Base-by-base conservation (phyloP, 2,888 invertebrate species). In the Steinernema carpocapsae region DNA sequence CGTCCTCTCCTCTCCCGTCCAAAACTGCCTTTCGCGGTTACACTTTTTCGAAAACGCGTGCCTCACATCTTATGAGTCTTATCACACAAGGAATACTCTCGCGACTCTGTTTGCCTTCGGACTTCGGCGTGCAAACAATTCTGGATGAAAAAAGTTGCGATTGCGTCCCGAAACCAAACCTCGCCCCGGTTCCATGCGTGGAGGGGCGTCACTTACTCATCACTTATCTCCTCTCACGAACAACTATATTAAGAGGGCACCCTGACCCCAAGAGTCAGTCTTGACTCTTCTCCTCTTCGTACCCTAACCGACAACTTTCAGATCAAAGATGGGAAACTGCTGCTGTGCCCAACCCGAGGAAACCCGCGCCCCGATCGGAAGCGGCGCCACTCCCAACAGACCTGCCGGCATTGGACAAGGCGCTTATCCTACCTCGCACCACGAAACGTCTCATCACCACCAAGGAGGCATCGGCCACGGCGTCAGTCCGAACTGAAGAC, bases 21-120 rank as follows among this genome's bases (percentile, higher is more conserved):
- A 43, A 37, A 37, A 3, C 10, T 10, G 37, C 10, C 37, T 10
- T 37, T 37, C 37, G 37, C 37, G 37, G 10, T 10, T 37, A 10
- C 37, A 37, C 37, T 37, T 6, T 37, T 37, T 37, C 37, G 56
- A 26, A 24, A 22, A 22, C 4, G 24, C 56, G 56, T 56, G 56
- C 6, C 56, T 56, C 56, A 56, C 56, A 14, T 19, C 17, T 24
- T 48, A 4, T 22, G 56, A 2, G 19, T 37, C 14, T 56, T 56
- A 56, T 56, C 56, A 56, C 19, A 6, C 56, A 14, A n/a, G n/a
- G 48, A 14, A 48, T 48, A 4, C 56, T 26, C 26, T 19, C 56
- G 56, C 56, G 56, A 26, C 56, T 56, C 56, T 56, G 56, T 56
- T 56, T 56, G 22, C 56, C 26, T 56, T 26, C 22, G 56, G 26